These are phyloP conservation scores for Nezara viridula DNA, from an alignment of 2,888 invertebrate species.

Conservation along the genomic window DNA sequence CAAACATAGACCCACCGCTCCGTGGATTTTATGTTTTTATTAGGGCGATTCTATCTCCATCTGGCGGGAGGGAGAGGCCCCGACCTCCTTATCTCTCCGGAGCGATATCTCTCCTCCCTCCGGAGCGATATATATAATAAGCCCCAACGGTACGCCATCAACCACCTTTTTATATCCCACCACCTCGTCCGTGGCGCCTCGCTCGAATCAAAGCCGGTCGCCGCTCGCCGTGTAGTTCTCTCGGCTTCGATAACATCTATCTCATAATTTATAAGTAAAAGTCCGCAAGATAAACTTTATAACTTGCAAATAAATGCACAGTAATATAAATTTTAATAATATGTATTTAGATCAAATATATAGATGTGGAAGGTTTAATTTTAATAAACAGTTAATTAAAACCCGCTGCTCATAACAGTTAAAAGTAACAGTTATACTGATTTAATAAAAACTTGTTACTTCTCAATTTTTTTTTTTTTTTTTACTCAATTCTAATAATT, in stretches of 20 bases:
- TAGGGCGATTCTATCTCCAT: constrained; percentile 12
- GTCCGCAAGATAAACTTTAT: background rate
- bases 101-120: background rate
- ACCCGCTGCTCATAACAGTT: background rate
- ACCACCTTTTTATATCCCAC: constrained; percentile 18
- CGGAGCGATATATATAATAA: constrained; percentile 27
- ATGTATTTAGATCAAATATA: background rate
- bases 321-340: background rate
- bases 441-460: too few species aligned
- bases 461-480: too few species aligned
- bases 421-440: too few species aligned
- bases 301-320: background rate
- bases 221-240: background rate
- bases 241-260: background rate
- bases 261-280: background rate
- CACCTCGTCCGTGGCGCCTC: background rate
- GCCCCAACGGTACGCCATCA: background rate
- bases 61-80: background rate
- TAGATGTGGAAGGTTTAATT: background rate
- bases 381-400: background rate
- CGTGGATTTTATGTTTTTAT: background rate
- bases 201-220: background rate
- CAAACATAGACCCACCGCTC: background rate
- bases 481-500: too few species aligned
- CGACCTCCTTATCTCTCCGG: background rate